A percentile compares a stretch with the other conserved stretches of the same genome.
Evolutionary conservation across 2,888 invertebrate genomes (phyloP).

Genomic region (Dynastes hyllus): DNA sequence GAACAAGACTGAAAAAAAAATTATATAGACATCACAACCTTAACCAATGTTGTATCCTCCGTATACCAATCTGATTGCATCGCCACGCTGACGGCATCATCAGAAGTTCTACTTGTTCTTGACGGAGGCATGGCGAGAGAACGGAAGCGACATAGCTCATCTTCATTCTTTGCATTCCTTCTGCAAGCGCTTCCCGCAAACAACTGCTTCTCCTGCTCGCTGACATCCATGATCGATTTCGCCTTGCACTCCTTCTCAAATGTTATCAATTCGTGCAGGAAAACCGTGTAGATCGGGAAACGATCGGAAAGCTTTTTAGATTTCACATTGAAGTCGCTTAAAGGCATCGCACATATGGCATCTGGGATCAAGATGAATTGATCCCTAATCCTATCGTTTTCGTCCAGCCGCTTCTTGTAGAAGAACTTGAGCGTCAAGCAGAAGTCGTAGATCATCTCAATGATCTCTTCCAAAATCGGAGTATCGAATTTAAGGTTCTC

Average conservation of each 20-base stretch:
- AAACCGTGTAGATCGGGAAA: conserved; percentile 24
- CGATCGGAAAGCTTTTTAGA: conserved; percentile 18
- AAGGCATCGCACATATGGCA: neutral
- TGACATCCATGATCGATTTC: conserved; percentile 17
- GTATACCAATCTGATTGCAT: neutral
- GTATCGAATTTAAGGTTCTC: conserved; percentile 35
- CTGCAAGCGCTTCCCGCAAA: neutral
- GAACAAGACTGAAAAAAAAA: neutral
- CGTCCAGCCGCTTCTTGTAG: conserved; percentile 29
- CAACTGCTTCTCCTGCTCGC: neutral
- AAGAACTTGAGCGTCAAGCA: conserved; percentile 45
- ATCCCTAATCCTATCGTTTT: conserved; percentile 38
- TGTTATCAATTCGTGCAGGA: neutral
- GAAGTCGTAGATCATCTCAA: conserved; percentile 38
- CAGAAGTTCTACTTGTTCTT: neutral
- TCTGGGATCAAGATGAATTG: conserved; percentile 43
- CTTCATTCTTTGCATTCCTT: neutral
- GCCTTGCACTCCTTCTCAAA: neutral
- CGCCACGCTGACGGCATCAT: neutral
- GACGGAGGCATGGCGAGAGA: neutral
- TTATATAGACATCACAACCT: neutral
- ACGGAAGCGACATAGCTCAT: neutral
- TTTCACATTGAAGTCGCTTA: neutral
- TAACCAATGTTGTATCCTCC: neutral
- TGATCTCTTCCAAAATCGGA: conserved; percentile 25